Percentiles rank a stretch among this genome's conserved stretches.
phyloP scores from a whole-genome alignment of 2,888 invertebrate genomes.

The Pristionchus entomophagus region DNA sequence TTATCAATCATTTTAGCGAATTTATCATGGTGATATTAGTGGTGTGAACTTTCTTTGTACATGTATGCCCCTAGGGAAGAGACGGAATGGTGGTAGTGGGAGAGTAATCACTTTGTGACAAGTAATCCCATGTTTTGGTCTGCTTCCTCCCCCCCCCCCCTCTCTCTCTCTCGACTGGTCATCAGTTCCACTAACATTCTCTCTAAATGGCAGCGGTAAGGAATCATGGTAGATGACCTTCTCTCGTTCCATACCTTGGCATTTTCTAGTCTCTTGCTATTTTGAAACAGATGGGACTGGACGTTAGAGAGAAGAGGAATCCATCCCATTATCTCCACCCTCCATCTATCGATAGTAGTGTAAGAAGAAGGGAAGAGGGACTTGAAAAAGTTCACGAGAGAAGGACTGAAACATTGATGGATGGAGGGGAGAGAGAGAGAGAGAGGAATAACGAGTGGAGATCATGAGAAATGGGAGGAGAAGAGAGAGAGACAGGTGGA shows the following conservation, averaged over 20 bases:
- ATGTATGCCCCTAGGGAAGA: no score
- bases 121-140: not conserved
- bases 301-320: constrained; percentile 4
- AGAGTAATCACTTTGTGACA: not conserved
- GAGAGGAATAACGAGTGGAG: constrained; percentile 7
- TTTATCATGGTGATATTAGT: no score
- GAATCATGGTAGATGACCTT: not conserved
- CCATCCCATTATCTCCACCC: constrained; percentile 38
- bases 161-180: constrained; percentile 30
- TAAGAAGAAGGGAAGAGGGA: not conserved
- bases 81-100: not conserved
- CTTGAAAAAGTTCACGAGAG: constrained; percentile 23
- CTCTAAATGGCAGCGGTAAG: not conserved
- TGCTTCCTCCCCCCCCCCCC: no score
- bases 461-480: not conserved
- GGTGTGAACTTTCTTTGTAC: no score
- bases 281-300: not conserved
- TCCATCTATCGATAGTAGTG: not conserved
- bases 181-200: constrained; percentile 12
- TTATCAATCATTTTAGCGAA: no score
- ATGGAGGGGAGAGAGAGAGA: constrained; percentile 15
- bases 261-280: not conserved
- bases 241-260: not conserved
- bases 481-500: not conserved
- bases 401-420: constrained; percentile 44